Evolutionary conservation across 2,113 vertebrate genomes (phyloP).

Genomic region (Strigops habroptila): DNA sequence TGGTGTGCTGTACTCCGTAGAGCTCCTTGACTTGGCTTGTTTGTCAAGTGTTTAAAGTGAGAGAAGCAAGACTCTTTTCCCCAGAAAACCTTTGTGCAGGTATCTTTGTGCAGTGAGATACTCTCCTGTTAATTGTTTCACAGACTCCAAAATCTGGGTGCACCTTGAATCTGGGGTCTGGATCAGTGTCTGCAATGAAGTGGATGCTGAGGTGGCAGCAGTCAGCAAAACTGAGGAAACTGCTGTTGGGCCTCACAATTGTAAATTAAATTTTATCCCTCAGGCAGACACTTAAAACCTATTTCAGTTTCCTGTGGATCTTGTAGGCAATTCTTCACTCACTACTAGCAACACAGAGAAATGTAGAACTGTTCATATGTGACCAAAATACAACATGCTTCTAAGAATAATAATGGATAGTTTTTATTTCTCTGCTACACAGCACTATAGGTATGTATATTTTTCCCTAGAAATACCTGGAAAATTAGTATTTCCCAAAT

Average conservation of each 20-base stretch:
- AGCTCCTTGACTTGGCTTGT: neutral
- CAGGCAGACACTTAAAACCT: neutral
- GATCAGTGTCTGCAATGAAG: neutral
- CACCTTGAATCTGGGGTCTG: neutral
- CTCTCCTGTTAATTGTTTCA: neutral
- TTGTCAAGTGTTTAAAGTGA: neutral
- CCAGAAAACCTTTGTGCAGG: neutral
- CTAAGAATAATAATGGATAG: neutral
- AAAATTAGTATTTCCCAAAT: neutral
- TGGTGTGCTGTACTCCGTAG: fast-evolving
- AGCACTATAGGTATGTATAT: neutral
- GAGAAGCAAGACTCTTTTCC: neutral
- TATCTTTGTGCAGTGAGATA: neutral
- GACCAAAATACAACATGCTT: neutral
- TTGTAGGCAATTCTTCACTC: neutral
- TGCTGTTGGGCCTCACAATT: neutral
- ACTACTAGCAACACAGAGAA: fast-evolving
- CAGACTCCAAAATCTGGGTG: neutral
- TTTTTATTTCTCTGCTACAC: neutral
- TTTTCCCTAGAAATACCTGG: neutral
- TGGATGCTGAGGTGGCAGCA: fast-evolving
- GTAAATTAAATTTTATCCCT: neutral
- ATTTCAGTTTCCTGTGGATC: neutral
- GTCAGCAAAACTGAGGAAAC: neutral
- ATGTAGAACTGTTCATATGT: fast-evolving